Conservation (phyloP, 2,113 vertebrate species). For the Hydrolagus affinis region DNA sequence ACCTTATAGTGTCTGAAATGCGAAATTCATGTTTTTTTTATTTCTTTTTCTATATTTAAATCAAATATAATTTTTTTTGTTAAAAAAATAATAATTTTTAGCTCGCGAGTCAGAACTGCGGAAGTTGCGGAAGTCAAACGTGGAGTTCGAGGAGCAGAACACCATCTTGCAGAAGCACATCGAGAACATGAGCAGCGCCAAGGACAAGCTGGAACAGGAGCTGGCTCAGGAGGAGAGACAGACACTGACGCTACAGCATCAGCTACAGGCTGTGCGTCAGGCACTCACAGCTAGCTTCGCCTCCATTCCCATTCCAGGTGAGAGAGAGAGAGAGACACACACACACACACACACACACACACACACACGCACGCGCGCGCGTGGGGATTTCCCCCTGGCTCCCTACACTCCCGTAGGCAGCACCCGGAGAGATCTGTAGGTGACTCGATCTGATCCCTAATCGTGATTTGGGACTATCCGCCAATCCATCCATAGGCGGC, state of each 20-base stretch:
- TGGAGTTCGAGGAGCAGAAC: constrained; percentile 94
- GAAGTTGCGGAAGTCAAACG: constrained; percentile 85
- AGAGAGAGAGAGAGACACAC: constrained; percentile 36
- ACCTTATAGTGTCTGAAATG: background rate
- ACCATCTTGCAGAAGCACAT: constrained; percentile 87
- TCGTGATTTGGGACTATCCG: no score
- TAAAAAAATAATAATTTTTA: no score
- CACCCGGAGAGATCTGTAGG: no score
- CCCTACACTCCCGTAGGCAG: no score
- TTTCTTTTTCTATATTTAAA: no score
- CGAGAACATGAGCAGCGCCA: constrained; percentile 86
- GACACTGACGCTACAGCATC: constrained; percentile 81
- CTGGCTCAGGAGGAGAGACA: constrained; percentile 82
- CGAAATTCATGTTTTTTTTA: background rate
- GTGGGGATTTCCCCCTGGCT: no score
- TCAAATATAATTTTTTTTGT: no score
- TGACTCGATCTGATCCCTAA: no score
- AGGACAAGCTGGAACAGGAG: constrained; percentile 89
- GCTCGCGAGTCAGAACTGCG: constrained; percentile 88
- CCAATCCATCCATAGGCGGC: no score
- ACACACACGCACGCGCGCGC: no score
- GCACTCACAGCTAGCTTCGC: constrained; percentile 77
- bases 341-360: no score
- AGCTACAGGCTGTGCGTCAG: constrained; percentile 79
- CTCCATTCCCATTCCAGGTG: constrained; percentile 82